A percentile compares a stretch with the other conserved stretches of the same genome.
These are phyloP conservation scores for Philaethria dido DNA, from an alignment of 2,888 invertebrate species.

Conservation along the genomic window DNA sequence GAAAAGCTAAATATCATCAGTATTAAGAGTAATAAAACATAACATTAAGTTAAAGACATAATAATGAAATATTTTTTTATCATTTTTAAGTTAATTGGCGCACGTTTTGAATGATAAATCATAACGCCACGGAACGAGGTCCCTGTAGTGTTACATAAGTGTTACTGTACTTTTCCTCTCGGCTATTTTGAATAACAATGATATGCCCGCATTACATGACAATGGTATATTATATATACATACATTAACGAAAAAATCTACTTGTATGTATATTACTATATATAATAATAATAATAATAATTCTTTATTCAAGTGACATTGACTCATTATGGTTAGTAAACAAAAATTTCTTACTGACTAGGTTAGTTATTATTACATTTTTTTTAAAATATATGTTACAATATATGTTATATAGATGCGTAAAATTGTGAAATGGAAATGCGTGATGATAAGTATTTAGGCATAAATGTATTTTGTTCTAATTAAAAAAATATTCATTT, in stretches of 20 bases:
- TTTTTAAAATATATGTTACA: too few species aligned
- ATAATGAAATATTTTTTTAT: neutral
- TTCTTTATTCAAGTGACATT: too few species aligned
- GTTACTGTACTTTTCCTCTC: conserved; percentile 20
- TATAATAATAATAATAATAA: too few species aligned
- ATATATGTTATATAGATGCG: too few species aligned
- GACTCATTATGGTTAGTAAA: too few species aligned
- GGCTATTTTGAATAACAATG: conserved; percentile 30
- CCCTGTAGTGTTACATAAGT: conserved; percentile 19
- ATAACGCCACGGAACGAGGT: conserved; percentile 1
- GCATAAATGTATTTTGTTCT: too few species aligned
- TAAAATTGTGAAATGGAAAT: too few species aligned
- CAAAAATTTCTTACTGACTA: too few species aligned
- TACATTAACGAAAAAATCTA: neutral
- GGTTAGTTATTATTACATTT: too few species aligned
- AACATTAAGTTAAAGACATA: neutral
- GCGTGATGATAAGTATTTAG: too few species aligned
- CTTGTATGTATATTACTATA: neutral
- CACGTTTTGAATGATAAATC: neutral
- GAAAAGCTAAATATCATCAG: neutral
- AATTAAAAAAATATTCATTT: too few species aligned
- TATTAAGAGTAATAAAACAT: neutral
- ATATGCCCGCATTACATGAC: conserved; percentile 16
- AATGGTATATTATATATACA: neutral
- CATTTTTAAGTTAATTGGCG: neutral